Percentiles rank a stretch among this genome's conserved stretches.
Conservation (phyloP, 2,888 invertebrate species). For the Heliconius erato region DNA sequence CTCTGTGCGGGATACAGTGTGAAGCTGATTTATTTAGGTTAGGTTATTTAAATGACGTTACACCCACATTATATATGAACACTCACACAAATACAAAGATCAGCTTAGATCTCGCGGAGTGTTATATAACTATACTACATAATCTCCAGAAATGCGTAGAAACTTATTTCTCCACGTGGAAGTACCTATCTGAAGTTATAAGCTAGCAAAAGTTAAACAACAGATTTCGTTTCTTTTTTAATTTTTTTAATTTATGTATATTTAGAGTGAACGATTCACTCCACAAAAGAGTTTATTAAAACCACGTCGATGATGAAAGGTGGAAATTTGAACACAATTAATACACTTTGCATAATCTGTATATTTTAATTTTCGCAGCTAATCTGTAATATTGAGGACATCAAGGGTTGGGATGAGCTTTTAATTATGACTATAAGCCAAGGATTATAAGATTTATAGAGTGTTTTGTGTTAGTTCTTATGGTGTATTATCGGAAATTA, state of each 20-base stretch:
- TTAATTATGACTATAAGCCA: conserved; percentile 26
- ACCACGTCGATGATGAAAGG: conserved; percentile 35
- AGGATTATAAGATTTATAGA: conserved; percentile 14
- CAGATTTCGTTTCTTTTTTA: no score
- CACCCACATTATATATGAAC: no score
- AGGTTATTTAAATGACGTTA: no score
- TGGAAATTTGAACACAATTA: conserved; percentile 44
- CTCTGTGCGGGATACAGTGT: no score
- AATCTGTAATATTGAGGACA: conserved; percentile 45
- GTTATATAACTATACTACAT: no score
- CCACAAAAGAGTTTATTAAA: conserved; percentile 33
- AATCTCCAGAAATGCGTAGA: no score
- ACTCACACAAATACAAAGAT: no score
- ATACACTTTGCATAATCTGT: conserved; percentile 46
- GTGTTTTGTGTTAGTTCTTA: background rate
- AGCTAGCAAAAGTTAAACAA: no score
- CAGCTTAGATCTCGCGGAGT: no score
- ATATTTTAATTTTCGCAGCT: conserved; percentile 42
- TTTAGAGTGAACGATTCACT: background rate
- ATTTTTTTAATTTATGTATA: background rate
- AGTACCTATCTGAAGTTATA: no score
- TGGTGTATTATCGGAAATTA: background rate
- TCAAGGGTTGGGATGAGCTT: conserved; percentile 37
- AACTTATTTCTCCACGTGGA: no score
- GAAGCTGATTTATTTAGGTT: no score